Base-by-base conservation (phyloP, 92 coral and sea anemone species). In the Phymanthus crucifer region DNA sequence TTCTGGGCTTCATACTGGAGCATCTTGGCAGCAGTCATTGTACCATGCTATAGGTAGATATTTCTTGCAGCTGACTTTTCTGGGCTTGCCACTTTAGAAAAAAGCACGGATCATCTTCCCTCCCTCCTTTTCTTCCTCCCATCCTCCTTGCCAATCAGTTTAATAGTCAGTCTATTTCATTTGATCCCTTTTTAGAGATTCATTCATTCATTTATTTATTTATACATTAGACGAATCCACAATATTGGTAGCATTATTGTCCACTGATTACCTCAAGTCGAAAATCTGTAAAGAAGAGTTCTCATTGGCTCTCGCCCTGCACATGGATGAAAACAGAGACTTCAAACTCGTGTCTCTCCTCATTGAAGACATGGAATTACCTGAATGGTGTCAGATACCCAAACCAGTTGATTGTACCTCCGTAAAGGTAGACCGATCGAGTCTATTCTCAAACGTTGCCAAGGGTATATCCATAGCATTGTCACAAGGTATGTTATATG, bases 211-310 rank as follows among this genome's bases (percentile, higher is more conserved):
- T n/a, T n/a, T n/a, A n/a, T 69, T 61, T 7, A 37, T 21, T 2
- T 87, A 21, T 34, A 31, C 32, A 36, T 21, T 56, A 94, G 98
- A 90, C 58, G 77, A 89, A 16, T 90, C 97, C 65, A 86, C 67
- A 57, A 74, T 89, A 68, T 75, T 91, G 67, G 64, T 94, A 52
- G 93, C 94, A 0, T 87, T 94, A 26, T 74, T 94, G 80, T 94
- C 98, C 18, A 77, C 90, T 26, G 92, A 93, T 74, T 94, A 94
- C 79, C 81, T 92, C 86, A 82, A 87, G 84, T 94, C 98, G 75
- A 94, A 90, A 76, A 91, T 94, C 31, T 94, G 98, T 70, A 85
- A 87, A 32, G 98, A 94, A 71, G 98, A 94, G 72, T 90, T 89
- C 82, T 90, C 93, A 9, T 58, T 94, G 57, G 93, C 94, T 4